Percentiles rank a stretch among this genome's conserved stretches.
Evolutionary conservation across 2,888 invertebrate genomes (phyloP).

Genomic region (Cetonia aurata): DNA sequence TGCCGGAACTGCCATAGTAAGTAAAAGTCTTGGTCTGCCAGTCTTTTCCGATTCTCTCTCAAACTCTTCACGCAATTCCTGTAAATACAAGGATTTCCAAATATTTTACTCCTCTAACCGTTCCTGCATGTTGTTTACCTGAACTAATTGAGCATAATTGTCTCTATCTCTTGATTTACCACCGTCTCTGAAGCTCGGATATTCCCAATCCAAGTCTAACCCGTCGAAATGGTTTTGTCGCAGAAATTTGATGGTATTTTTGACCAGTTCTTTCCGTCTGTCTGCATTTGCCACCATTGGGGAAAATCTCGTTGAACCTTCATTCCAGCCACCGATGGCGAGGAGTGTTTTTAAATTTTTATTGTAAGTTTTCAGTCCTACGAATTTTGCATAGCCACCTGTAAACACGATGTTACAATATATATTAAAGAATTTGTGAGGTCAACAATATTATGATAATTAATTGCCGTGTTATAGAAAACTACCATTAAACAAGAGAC

Average conservation of each 20-base stretch:
- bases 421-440: no score
- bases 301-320: slow-evolving; percentile 89
- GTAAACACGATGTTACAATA: slow-evolving; percentile 2
- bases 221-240: slow-evolving; percentile 95
- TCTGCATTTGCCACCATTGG: slow-evolving; percentile 87
- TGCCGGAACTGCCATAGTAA: slow-evolving; percentile 95
- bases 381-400: slow-evolving; percentile 96
- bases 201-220: slow-evolving; percentile 93
- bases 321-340: slow-evolving; percentile 95
- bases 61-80: slow-evolving; percentile 91
- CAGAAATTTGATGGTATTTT: slow-evolving; percentile 87
- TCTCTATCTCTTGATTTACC: slow-evolving; percentile 85
- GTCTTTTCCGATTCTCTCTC: slow-evolving; percentile 88
- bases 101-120: neutral
- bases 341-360: slow-evolving; percentile 90
- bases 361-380: slow-evolving; percentile 92
- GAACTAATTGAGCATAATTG: slow-evolving; percentile 89
- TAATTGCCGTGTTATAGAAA: no score
- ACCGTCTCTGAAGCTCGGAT: slow-evolving; percentile 86
- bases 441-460: no score
- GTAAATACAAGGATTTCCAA: slow-evolving; percentile 46
- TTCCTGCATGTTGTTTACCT: slow-evolving; percentile 66
- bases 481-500: no score
- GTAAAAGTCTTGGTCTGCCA: slow-evolving; percentile 80
- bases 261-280: slow-evolving; percentile 83